phyloP scores from a whole-genome alignment of 2,113 vertebrate genomes.

The Apeltes quadracus region DNA sequence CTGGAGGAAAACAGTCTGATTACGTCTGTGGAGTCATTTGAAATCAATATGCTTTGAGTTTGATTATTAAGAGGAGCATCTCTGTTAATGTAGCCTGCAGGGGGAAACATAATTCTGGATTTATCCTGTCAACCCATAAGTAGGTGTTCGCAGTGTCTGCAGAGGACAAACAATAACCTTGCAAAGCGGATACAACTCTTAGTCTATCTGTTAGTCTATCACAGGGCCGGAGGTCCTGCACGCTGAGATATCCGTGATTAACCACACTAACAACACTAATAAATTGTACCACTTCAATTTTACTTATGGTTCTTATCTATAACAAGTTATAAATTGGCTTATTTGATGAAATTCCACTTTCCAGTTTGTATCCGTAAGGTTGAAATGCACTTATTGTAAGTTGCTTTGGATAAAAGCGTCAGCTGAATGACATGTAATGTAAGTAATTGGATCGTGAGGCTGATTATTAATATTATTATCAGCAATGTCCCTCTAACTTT shows the following conservation, averaged over 20 bases:
- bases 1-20: neutral
- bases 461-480: slow-evolving; percentile 16
- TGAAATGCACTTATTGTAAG: too few relatives aligned
- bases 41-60: neutral
- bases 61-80: neutral
- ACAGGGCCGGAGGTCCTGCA: slow-evolving; percentile 12
- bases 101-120: neutral
- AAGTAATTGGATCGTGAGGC: slow-evolving; percentile 3
- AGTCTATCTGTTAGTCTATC: neutral
- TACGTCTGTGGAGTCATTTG: neutral
- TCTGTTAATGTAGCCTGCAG: neutral
- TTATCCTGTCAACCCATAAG: slow-evolving; percentile 13
- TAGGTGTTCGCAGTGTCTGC: slow-evolving; percentile 51
- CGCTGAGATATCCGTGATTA: slow-evolving; percentile 9
- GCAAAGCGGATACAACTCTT: slow-evolving; percentile 10
- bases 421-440: too few relatives aligned
- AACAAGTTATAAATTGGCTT: too few relatives aligned
- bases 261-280: too few relatives aligned
- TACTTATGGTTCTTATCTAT: too few relatives aligned
- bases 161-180: slow-evolving; percentile 24
- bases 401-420: too few relatives aligned
- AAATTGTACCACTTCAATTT: too few relatives aligned
- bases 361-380: too few relatives aligned
- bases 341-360: too few relatives aligned
- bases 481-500: slow-evolving; percentile 4